phyloP scores from a whole-genome alignment of 2,888 invertebrate species.

The Habrosyne pyritoides region DNA sequence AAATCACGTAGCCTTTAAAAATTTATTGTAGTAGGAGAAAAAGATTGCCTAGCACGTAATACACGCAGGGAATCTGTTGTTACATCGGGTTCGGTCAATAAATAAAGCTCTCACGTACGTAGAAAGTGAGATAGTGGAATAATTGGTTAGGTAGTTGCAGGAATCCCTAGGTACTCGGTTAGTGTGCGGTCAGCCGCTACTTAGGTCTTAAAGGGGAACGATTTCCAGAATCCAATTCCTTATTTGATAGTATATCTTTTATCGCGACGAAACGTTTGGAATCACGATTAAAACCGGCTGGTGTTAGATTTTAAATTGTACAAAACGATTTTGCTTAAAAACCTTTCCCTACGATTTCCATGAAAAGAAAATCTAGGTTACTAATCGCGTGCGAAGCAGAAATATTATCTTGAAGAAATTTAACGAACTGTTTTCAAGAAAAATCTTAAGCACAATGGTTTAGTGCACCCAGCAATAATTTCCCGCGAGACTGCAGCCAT shows the following conservation, averaged over 20 bases:
- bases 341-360: neutral
- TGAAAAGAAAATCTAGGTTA: neutral
- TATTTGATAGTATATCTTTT: slow-evolving; percentile 37
- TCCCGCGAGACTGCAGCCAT: slow-evolving; percentile 60
- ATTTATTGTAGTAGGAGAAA: slow-evolving; percentile 39
- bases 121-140: slow-evolving; percentile 59
- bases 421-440: slow-evolving; percentile 45
- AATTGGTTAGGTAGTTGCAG: slow-evolving; percentile 56
- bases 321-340: neutral
- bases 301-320: neutral
- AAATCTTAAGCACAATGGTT: slow-evolving; percentile 59
- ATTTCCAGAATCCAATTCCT: slow-evolving; percentile 51
- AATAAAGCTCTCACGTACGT: slow-evolving; percentile 60
- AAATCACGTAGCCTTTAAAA: slow-evolving; percentile 38
- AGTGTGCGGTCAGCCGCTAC: slow-evolving; percentile 56
- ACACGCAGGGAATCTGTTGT: slow-evolving; percentile 45
- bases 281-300: slow-evolving; percentile 25
- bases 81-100: slow-evolving; percentile 58
- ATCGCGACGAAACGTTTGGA: slow-evolving; percentile 34
- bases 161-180: slow-evolving; percentile 53
- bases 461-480: slow-evolving; percentile 64
- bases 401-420: slow-evolving; percentile 40
- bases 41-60: slow-evolving; percentile 47
- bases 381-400: slow-evolving; percentile 11
- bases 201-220: slow-evolving; percentile 46